phyloP scores from a whole-genome alignment of 2,113 vertebrate species.

The Jaculus jaculus region DNA sequence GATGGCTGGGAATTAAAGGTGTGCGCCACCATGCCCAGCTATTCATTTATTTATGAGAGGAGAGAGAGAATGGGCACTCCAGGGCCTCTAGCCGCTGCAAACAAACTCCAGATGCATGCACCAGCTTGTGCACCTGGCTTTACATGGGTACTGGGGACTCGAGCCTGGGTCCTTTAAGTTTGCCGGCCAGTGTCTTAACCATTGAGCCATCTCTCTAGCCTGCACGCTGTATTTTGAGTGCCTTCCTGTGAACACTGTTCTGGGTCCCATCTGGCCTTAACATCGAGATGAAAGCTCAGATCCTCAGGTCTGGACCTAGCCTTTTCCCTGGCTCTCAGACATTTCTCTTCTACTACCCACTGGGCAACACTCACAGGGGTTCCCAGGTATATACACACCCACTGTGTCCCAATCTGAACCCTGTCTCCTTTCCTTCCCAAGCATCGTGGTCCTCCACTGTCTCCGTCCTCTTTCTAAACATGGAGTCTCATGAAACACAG shows the following conservation, averaged over 20 bases:
- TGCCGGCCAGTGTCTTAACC: no score
- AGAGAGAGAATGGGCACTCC: no score
- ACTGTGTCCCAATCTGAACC: not conserved
- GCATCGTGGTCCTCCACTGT: not conserved
- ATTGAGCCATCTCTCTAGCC: no score
- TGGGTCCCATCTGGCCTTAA: not conserved
- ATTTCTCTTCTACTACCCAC: not conserved
- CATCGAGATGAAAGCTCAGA: not conserved
- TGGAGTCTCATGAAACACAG: not conserved
- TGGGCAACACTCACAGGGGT: not conserved
- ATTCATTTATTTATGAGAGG: no score
- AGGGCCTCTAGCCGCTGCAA: no score
- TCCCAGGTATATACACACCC: not conserved
- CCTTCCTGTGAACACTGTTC: not conserved
- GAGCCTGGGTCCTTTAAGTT: no score
- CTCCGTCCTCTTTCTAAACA: no score
- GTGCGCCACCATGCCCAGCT: no score
- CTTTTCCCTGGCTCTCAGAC: not conserved
- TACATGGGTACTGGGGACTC: no score
- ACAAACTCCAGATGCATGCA: no score
- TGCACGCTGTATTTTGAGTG: not conserved
- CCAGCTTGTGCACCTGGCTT: no score
- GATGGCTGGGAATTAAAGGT: no score
- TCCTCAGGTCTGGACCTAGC: not conserved
- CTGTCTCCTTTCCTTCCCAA: not conserved